Evolutionary conservation across 2,797 vertebrate species (phyloP).

Genomic region (Pelochelys cantorii): DNA sequence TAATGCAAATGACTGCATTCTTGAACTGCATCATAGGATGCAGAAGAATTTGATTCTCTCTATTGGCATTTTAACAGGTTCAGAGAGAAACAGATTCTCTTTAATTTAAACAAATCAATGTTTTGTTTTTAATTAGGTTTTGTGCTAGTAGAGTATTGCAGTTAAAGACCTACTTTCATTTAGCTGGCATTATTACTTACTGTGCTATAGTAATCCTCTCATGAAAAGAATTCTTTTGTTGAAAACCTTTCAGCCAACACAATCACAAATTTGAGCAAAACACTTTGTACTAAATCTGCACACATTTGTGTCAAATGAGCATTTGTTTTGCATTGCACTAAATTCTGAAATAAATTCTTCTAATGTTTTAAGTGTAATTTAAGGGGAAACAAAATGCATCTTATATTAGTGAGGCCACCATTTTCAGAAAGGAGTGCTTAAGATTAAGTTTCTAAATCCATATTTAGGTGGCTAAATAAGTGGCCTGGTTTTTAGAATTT

Average conservation of each 20-base stretch:
- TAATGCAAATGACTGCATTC: neutral
- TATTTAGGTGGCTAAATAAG: neutral
- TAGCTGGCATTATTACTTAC: constrained; percentile 9
- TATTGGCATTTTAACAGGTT: neutral
- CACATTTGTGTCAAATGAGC: neutral
- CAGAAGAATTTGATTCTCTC: neutral
- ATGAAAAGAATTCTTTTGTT: neutral
- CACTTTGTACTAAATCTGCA: neutral
- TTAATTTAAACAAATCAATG: neutral
- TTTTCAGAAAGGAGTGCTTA: neutral
- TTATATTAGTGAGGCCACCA: neutral
- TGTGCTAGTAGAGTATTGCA: neutral
- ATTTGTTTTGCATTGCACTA: constrained; percentile 9
- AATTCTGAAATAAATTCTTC: neutral
- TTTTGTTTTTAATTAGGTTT: constrained; percentile 37
- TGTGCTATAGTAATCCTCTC: neutral
- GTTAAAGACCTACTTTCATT: neutral
- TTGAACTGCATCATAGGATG: neutral
- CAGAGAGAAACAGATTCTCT: neutral
- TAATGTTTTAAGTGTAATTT: neutral
- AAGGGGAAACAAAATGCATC: neutral
- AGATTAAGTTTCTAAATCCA: neutral
- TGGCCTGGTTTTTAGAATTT: too few species aligned
- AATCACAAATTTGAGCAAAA: neutral
- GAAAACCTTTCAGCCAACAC: constrained; percentile 4